Conservation (phyloP, 2,797 vertebrate genomes). For the Enteromius mattozi region DNA sequence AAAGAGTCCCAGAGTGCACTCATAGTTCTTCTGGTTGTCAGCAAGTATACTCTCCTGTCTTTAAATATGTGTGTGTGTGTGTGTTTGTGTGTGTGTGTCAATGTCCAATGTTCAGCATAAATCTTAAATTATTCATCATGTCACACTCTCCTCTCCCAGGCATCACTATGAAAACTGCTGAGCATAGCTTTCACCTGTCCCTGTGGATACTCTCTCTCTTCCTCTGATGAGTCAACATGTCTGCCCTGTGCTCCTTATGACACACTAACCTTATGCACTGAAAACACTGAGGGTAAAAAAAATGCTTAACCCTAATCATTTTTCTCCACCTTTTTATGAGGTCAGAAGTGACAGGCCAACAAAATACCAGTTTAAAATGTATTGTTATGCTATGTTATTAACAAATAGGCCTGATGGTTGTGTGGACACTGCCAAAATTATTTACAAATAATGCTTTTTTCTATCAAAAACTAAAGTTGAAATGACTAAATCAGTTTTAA, state of each 20-base stretch:
- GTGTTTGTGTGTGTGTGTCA: constrained; percentile 46
- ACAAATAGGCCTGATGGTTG: background rate
- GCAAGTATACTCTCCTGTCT: constrained; percentile 49
- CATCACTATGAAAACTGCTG: constrained; percentile 77
- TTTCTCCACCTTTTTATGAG: background rate
- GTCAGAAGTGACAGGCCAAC: background rate
- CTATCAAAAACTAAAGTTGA: background rate
- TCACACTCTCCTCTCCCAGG: constrained; percentile 36
- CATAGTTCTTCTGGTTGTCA: constrained; percentile 17
- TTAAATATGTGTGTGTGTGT: constrained; percentile 53
- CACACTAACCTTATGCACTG: constrained; percentile 25
- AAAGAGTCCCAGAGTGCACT: background rate
- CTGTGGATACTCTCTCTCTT: constrained; percentile 67
- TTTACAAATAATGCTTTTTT: background rate
- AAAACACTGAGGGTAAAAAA: background rate
- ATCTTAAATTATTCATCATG: constrained; percentile 51
- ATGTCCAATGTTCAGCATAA: constrained; percentile 30
- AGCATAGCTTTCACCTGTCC: constrained; percentile 74
- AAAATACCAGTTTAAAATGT: background rate
- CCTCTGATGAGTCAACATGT: constrained; percentile 57
- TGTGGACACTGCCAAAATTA: background rate
- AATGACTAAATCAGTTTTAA: background rate
- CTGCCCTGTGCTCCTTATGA: constrained; percentile 54
- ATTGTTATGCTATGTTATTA: background rate
- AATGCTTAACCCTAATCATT: background rate